Evolutionary conservation across 2,797 vertebrate species (phyloP).

Genomic region (Anguilla obscura): DNA sequence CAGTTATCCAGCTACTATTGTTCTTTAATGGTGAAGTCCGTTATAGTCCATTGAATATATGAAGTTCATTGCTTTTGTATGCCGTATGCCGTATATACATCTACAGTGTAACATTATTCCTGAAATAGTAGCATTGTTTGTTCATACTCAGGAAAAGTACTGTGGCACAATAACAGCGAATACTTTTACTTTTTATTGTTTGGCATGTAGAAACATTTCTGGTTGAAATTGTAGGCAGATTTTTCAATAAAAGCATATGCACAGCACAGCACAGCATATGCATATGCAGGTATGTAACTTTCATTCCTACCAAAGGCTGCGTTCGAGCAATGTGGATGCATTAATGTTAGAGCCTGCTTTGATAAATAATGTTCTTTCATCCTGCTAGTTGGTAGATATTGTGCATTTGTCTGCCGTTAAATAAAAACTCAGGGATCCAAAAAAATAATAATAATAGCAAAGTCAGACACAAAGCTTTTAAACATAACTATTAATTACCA

Average conservation of each 20-base stretch:
- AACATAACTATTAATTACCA: background rate
- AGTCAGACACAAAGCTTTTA: background rate
- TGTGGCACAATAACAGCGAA: background rate
- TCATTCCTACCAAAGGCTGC: background rate
- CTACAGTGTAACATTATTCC: background rate
- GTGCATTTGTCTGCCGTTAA: background rate
- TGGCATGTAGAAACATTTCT: background rate
- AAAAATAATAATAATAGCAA: too few relatives aligned
- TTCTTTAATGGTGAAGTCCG: background rate
- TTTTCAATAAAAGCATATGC: background rate
- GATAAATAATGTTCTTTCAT: slow-evolving; percentile 3
- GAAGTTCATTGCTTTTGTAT: background rate
- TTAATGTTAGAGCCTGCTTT: background rate
- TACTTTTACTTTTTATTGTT: background rate
- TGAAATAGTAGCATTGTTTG: background rate
- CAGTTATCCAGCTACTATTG: background rate
- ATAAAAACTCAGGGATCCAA: background rate
- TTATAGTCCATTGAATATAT: too few relatives aligned
- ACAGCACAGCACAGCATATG: background rate
- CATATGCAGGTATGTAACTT: background rate
- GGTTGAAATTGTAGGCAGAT: background rate
- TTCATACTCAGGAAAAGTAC: background rate
- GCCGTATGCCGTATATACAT: background rate
- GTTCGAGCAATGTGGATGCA: background rate
- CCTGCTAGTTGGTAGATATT: background rate